Percentiles rank a stretch among this genome's conserved stretches.
Evolutionary conservation across 2,113 vertebrate genomes (phyloP).

Genomic region (Sinocyclocheilus anophthalmus): DNA sequence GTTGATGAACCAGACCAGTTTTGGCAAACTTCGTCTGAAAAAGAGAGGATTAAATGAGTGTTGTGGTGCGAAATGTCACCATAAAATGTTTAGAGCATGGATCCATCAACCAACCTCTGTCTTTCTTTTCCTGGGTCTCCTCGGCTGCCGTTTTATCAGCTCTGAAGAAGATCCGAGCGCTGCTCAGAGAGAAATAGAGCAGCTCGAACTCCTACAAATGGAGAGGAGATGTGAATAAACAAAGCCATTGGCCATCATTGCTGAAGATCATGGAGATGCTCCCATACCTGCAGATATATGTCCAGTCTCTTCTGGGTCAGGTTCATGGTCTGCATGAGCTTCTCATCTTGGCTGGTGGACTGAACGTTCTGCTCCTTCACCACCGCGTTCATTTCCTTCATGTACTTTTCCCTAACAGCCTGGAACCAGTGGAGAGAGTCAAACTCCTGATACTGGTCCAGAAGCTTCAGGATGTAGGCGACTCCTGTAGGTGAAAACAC

Average conservation of each 20-base stretch:
- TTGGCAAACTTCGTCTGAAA: constrained; percentile 64
- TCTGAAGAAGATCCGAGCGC: constrained; percentile 97
- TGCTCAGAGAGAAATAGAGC: constrained; percentile 96
- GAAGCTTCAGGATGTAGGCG: constrained; percentile 96
- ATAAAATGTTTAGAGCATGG: not conserved
- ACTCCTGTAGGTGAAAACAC: constrained; percentile 79
- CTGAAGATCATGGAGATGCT: not conserved
- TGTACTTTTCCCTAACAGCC: constrained; percentile 93
- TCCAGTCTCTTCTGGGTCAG: constrained; percentile 97
- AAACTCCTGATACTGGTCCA: constrained; percentile 98
- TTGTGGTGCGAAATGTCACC: not conserved
- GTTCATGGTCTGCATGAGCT: constrained; percentile 96
- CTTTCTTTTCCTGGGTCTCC: constrained; percentile 95
- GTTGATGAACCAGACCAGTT: constrained; percentile 47
- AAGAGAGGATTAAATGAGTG: constrained; percentile 2
- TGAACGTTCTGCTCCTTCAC: constrained; percentile 93
- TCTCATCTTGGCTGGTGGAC: constrained; percentile 90
- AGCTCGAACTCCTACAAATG: constrained; percentile 93
- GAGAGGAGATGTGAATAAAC: constrained; percentile 32
- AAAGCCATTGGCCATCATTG: not conserved
- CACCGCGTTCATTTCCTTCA: constrained; percentile 91
- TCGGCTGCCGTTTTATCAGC: constrained; percentile 97
- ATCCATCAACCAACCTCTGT: constrained; percentile 79
- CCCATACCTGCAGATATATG: constrained; percentile 88
- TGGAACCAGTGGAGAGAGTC: constrained; percentile 99